phyloP scores from a whole-genome alignment of 2,797 vertebrate genomes.

The Eupleurogrammus muticus region DNA sequence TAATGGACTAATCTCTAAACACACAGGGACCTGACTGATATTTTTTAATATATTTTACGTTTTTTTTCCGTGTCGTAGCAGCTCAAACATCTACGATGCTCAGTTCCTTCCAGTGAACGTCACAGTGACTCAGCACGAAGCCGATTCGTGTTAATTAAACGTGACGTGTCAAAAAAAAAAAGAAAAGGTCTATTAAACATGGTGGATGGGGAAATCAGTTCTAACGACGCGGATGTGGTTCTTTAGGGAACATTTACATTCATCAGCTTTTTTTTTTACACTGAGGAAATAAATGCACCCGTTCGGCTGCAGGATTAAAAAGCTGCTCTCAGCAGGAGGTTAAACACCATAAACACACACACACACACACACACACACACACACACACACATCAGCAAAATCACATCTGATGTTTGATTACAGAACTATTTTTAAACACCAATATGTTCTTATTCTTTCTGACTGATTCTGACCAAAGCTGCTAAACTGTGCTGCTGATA shows the following conservation, averaged over 20 bases:
- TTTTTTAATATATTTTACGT: too few species aligned
- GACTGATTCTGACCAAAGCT: constrained; percentile 3
- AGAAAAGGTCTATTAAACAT: constrained; percentile 7
- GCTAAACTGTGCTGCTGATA: background rate
- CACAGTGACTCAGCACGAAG: too few species aligned
- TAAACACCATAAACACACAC: constrained; percentile 34
- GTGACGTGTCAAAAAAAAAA: background rate
- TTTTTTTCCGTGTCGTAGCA: too few species aligned
- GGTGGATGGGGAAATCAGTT: constrained; percentile 14
- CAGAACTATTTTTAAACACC: constrained; percentile 8
- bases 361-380: too few species aligned
- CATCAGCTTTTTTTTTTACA: constrained; percentile 34
- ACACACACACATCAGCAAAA: constrained; percentile 11
- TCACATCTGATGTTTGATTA: constrained; percentile 16
- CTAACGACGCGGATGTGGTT: constrained; percentile 6
- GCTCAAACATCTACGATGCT: too few species aligned
- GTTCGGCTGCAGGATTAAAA: constrained; percentile 34
- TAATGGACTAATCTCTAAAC: too few species aligned
- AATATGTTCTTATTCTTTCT: too few species aligned
- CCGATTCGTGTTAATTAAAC: too few species aligned
- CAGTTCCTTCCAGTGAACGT: too few species aligned
- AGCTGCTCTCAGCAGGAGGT: constrained; percentile 48
- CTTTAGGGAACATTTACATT: constrained; percentile 1
- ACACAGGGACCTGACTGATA: background rate
- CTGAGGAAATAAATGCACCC: constrained; percentile 3